Percentiles rank a stretch among this genome's conserved stretches.
Evolutionary conservation across 2,797 vertebrate species (phyloP).

Genomic region (Saxicola maurus): DNA sequence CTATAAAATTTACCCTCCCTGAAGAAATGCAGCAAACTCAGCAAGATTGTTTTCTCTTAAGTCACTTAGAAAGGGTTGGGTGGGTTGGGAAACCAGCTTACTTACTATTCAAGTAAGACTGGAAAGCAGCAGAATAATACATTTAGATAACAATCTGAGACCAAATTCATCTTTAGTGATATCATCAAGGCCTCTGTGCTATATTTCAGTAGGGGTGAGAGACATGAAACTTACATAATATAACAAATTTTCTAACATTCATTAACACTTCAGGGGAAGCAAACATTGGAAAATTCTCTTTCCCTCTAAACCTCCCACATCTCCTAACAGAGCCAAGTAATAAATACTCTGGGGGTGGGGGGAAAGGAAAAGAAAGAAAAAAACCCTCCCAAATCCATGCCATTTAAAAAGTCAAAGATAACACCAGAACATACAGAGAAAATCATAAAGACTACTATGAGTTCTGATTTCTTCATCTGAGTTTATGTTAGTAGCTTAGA

Average conservation of each 20-base stretch:
- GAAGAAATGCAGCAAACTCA: slow-evolving; percentile 28
- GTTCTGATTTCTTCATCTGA: background rate
- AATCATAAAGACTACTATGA: background rate
- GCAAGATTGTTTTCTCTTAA: slow-evolving; percentile 14
- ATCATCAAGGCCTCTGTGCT: background rate
- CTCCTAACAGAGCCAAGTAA: background rate
- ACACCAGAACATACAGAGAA: background rate
- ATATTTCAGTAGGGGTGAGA: background rate
- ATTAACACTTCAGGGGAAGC: background rate
- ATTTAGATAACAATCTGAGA: background rate
- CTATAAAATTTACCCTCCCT: slow-evolving; percentile 20
- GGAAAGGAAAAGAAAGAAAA: background rate
- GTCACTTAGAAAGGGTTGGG: background rate
- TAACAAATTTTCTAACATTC: background rate
- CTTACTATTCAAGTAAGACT: slow-evolving; percentile 18
- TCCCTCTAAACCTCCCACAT: background rate
- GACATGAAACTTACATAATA: background rate
- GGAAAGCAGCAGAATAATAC: background rate
- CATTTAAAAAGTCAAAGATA: background rate
- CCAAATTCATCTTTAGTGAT: background rate
- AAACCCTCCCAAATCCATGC: background rate
- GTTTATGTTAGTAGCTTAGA: background rate
- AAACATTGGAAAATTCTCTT: background rate
- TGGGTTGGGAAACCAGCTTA: background rate
- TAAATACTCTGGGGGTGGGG: accelerated